Base-by-base conservation (phyloP, 2,797 vertebrate genomes). In the Anomalospiza imberbis region DNA sequence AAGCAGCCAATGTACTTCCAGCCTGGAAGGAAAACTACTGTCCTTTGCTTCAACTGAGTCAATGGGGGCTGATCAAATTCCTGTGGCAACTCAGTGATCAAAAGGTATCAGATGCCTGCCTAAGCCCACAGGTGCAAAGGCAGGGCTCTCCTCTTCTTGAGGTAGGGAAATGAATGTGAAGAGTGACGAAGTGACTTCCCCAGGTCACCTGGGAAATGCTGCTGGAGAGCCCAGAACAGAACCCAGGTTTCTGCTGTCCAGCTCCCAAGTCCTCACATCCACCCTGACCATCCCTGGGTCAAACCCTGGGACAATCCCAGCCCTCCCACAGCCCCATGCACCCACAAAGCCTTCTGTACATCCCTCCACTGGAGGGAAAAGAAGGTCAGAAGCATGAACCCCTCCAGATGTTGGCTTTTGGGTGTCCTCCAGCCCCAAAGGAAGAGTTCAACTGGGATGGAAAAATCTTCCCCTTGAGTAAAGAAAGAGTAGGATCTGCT, bases 401-500 rank as follows among this genome's bases (percentile, higher is more conserved):
- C 21, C 53, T 73, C 53, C 71, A 82, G 36, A 55, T 70, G 51
- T 9, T 82, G 70, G 55, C n/a, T 73, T 81, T 84, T 72, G 32
- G 40, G 48, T 76, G 73, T 55, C 60, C 71, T 87, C 42, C 50
- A 92, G 45, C 21, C 53, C 75, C 32, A 68, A 73, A 85, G 34
- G 13, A 85, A 82, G 71, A 80, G 24, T 50, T 73, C 31, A 74
- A 2, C 9, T 10, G 12, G 29, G 29, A 84, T 16, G 22, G 51
- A 66, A 85, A 66, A 75, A 55, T 34, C 32, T 72, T 91, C 26
- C 40, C 29, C 48, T 36, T 70, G 51, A 72, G 36, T 36, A 77
- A 80, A 95, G 57, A 45, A 79, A 48, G 68, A 89, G 62, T 6
- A 75, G 34, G 32, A 76, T 82, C 67, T 26, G 22, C 62, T 89